Percentiles rank a stretch among this genome's conserved stretches.
phyloP scores from a whole-genome alignment of 2,888 invertebrate species.

The Agapostemon virescens region DNA sequence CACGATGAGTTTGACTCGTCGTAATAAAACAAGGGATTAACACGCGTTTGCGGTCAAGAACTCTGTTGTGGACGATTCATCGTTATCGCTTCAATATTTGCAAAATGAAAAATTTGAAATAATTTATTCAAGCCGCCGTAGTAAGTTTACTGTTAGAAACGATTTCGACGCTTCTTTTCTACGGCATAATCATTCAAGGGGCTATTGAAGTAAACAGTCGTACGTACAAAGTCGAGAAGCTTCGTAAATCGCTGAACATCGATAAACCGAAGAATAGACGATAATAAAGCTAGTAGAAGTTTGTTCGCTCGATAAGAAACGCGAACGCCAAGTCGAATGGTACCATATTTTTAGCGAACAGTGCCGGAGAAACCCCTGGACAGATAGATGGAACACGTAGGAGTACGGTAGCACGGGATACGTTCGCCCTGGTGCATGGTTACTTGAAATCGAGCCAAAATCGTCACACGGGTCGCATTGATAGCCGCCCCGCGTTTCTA shows the following conservation, averaged over 20 bases:
- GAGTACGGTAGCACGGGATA: conserved; percentile 19
- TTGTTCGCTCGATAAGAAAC: not conserved
- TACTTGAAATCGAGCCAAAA: conserved; percentile 69
- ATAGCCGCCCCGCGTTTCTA: conserved; percentile 61
- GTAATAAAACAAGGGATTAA: too few species aligned
- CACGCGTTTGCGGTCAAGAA: too few species aligned
- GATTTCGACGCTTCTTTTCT: not conserved
- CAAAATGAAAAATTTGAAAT: too few species aligned
- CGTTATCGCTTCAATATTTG: too few species aligned
- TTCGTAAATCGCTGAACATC: not conserved
- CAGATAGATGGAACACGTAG: conserved; percentile 4
- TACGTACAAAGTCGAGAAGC: not conserved
- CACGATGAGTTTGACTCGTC: too few species aligned
- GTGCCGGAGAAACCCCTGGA: not conserved
- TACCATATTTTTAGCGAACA: not conserved
- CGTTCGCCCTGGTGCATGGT: conserved; percentile 30
- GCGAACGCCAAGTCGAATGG: not conserved
- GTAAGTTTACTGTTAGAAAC: too few species aligned
- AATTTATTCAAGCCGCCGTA: too few species aligned
- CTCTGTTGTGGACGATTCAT: too few species aligned
- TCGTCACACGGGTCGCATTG: conserved; percentile 65
- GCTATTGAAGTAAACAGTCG: not conserved
- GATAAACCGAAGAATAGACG: not conserved
- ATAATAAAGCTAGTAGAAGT: not conserved
- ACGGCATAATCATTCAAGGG: not conserved